Conservation (phyloP, 2,797 vertebrate species). For the Siniperca undulata region DNA sequence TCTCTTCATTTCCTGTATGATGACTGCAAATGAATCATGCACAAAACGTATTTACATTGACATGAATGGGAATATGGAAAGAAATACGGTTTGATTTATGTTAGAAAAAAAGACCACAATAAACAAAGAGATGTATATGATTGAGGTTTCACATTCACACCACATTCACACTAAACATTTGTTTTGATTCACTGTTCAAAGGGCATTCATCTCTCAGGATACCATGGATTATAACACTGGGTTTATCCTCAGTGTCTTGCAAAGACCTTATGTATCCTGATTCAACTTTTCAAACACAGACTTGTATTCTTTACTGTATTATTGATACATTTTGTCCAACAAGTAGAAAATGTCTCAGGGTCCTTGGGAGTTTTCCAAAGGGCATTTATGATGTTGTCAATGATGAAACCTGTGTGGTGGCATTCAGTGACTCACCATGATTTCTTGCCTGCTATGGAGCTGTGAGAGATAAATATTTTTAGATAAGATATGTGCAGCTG, state of each 20-base stretch:
- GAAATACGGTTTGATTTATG: not conserved
- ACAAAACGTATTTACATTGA: not conserved
- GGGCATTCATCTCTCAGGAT: conserved; percentile 5
- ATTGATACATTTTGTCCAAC: conserved; percentile 34
- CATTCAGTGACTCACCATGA: conserved; percentile 47
- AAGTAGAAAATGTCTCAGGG: conserved; percentile 40
- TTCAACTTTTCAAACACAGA: conserved; percentile 5
- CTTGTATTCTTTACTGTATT: not conserved
- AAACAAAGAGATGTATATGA: not conserved
- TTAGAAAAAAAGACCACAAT: not conserved
- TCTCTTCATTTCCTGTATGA: conserved; percentile 24
- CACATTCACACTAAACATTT: conserved; percentile 22
- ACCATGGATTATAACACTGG: not conserved
- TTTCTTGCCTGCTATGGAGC: conserved; percentile 20
- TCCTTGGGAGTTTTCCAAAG: conserved; percentile 56
- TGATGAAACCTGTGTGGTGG: conserved; percentile 48
- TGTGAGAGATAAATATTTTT: conserved; percentile 36
- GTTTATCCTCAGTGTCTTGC: conserved; percentile 7
- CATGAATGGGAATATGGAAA: not conserved
- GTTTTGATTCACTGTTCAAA: not conserved
- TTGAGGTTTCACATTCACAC: conserved; percentile 17
- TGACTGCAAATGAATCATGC: not conserved
- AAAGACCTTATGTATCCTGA: not conserved
- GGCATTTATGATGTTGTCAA: conserved; percentile 35
- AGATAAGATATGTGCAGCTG: conserved; percentile 27